A percentile compares a stretch with the other conserved stretches of the same genome.
These are phyloP conservation scores for Pseudomyrmex flavicornis DNA, from an alignment of 1,140 invertebrate genomes.

Conservation along the genomic window DNA sequence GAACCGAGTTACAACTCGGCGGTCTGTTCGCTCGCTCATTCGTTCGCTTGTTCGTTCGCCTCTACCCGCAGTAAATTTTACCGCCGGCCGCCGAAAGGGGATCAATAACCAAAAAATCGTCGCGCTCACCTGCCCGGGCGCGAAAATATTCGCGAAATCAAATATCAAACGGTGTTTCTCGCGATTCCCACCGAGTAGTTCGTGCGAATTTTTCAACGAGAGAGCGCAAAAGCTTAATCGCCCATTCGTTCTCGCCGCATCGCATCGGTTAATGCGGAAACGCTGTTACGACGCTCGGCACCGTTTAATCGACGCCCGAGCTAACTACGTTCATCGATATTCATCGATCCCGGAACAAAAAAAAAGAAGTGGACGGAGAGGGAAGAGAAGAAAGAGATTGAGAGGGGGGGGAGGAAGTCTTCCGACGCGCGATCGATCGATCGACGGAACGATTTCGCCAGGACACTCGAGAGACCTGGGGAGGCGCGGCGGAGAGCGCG, in stretches of 20 bases:
- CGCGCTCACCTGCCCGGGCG: constrained; percentile 13
- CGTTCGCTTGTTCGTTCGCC: background rate
- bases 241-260: constrained; percentile 54
- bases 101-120: constrained; percentile 50
- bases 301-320: constrained; percentile 58
- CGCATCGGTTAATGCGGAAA: constrained; percentile 57
- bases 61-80: constrained; percentile 41
- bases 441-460: constrained; percentile 58
- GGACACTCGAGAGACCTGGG: constrained; percentile 64
- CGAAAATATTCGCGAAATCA: constrained; percentile 57
- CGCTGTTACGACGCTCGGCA: constrained; percentile 53
- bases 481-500: constrained; percentile 71
- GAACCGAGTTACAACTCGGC: constrained; percentile 62
- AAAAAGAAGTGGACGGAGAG: constrained; percentile 2
- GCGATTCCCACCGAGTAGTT: constrained; percentile 57
- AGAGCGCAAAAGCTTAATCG: constrained; percentile 47
- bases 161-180: constrained; percentile 53
- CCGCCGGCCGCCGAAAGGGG: constrained; percentile 37
- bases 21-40: background rate
- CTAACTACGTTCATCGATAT: constrained; percentile 58
- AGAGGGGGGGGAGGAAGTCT: constrained; percentile 10
- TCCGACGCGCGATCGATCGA: constrained; percentile 60
- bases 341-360: constrained; percentile 42
- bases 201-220: constrained; percentile 52
- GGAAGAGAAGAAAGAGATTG: background rate